Conservation (phyloP, 2,888 invertebrate species). For the Stegana nigrithorax region DNA sequence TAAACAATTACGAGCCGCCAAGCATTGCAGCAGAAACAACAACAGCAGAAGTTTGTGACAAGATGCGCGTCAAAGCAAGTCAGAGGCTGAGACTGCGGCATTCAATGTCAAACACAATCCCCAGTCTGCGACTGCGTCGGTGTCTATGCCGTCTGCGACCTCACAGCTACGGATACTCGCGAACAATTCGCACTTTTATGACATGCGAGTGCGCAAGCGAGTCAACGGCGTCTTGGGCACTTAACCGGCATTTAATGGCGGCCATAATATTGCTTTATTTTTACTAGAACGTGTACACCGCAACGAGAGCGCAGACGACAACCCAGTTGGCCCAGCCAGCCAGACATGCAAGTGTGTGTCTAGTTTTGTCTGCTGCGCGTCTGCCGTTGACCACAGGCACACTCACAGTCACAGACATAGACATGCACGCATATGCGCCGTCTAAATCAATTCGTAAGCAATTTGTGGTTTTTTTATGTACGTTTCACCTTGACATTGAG, state of each 20-base stretch:
- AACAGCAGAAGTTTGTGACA: background rate
- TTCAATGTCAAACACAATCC: conserved; percentile 11
- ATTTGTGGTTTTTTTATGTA: conserved; percentile 55
- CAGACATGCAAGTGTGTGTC: too few species aligned
- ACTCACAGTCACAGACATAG: background rate
- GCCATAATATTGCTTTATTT: conserved; percentile 60
- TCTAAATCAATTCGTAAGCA: conserved; percentile 50
- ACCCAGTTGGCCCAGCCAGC: conserved; percentile 29
- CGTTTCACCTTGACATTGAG: conserved; percentile 56
- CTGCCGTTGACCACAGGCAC: too few species aligned
- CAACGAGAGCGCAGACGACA: conserved; percentile 27
- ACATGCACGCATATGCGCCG: background rate
- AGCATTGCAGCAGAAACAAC: conserved; percentile 10
- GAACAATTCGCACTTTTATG: conserved; percentile 43
- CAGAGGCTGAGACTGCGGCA: conserved; percentile 14
- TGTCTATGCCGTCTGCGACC: too few species aligned
- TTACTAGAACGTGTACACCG: conserved; percentile 45
- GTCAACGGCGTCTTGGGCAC: conserved; percentile 41
- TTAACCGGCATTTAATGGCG: conserved; percentile 48
- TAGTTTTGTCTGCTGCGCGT: too few species aligned
- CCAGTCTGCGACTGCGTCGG: too few species aligned
- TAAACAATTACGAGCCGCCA: conserved; percentile 8
- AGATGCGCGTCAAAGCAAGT: too few species aligned
- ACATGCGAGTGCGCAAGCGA: conserved; percentile 26
- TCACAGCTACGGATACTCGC: too few species aligned